Evolutionary conservation across 1,140 invertebrate genomes (phyloP), one percentile per base, ranked within the genome.

Genomic region (Lepeophtheirus salmonis): DNA sequence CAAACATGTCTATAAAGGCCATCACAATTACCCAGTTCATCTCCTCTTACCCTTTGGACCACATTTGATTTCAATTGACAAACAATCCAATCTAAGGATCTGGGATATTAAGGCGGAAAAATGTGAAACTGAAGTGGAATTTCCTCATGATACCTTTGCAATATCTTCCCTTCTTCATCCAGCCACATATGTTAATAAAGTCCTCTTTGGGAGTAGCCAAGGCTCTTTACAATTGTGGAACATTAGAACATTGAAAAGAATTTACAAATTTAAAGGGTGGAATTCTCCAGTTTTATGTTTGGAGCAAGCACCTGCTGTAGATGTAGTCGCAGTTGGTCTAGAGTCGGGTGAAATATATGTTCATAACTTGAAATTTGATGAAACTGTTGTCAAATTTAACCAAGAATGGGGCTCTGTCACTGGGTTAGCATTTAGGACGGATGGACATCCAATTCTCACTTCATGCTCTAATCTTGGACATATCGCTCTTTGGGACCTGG

Each of bases 391-490:
- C 73, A 80, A 84, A 60, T 84, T 57, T 21, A 57, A 23, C 25
- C 91, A 97, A 75, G 89, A 94, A 60, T 95, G 88, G 84, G 90
- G 90, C n/a, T 72, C 79, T 16, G 81, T 95, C 0, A 86, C 82
- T 10, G 74, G 77, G 6, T 78, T 97, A 30, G 78, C 84, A 13
- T 97, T 97, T 69, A 77, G 91, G 66, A 83, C 83, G 41, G 90
- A 97, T 73, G 86, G 81, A 1, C 75, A 79, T 55, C 82, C 86
- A 0, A 79, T 92, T 4, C 85, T 97, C 83, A 80, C 85, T 0
- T 83, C 86, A 25, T 84, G 85, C 10, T 17, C 59, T 13, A 25
- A 26, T 52, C 58, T 66, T 23, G 77, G 77, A 4, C 85, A 95
- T 67, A 78, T 97, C 64, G 86, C 88, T 0, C 76, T 96, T 65